Percentiles rank a stretch among this genome's conserved stretches.
Evolutionary conservation across 2,113 vertebrate genomes (phyloP).

Genomic region (Uropsilus gracilis): DNA sequence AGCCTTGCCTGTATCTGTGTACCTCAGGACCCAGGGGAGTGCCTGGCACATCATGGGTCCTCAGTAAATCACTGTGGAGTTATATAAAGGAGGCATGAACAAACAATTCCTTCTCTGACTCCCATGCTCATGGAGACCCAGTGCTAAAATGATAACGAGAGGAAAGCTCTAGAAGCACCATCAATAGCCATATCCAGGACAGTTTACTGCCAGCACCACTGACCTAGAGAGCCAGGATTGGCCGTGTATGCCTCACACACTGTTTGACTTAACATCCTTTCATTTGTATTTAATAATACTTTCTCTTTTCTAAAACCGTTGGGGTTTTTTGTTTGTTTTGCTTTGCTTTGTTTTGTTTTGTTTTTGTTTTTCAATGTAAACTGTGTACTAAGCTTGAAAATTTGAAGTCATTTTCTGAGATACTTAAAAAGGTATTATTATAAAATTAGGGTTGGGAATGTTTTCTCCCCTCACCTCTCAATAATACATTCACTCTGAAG

Average conservation of each 20-base stretch:
- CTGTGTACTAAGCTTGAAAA: constrained; percentile 22
- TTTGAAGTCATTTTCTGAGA: constrained; percentile 43
- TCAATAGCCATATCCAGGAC: background rate
- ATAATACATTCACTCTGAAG: constrained; percentile 34
- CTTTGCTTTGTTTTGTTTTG: background rate
- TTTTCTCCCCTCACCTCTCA: background rate
- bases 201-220: background rate
- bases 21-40: background rate
- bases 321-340: too few relatives aligned
- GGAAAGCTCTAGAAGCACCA: background rate
- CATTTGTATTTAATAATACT: constrained; percentile 11
- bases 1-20: background rate
- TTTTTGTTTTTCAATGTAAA: background rate
- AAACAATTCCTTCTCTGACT: background rate
- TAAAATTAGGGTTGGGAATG: background rate
- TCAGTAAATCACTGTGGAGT: background rate
- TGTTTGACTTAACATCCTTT: background rate
- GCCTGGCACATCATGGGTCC: background rate
- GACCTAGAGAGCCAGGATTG: background rate
- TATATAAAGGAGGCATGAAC: background rate
- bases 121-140: background rate
- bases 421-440: constrained; percentile 22
- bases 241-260: background rate
- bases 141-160: background rate
- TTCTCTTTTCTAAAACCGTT: constrained; percentile 42